A percentile compares a stretch with the other conserved stretches of the same genome.
Conservation (phyloP, 2,888 invertebrate species). For the Apamea sordens region DNA sequence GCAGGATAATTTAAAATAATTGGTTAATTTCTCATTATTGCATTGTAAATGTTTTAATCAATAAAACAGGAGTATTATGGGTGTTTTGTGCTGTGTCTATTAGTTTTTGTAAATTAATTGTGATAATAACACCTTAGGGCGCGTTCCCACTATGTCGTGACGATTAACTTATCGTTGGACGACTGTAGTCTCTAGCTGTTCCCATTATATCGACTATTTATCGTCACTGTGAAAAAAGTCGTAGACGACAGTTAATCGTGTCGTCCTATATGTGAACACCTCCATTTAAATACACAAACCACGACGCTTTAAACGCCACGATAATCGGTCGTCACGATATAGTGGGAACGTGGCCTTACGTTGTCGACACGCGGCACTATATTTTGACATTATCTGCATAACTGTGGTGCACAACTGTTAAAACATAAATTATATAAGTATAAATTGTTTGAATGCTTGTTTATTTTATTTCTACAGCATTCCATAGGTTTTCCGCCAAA, state of each 20-base stretch:
- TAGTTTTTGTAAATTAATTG: constrained; percentile 23
- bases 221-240: no score
- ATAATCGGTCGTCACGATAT: no score
- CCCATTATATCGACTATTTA: no score
- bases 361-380: constrained; percentile 32
- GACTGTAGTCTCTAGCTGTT: no score
- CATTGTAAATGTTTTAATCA: constrained; percentile 3
- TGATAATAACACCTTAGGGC: constrained; percentile 15
- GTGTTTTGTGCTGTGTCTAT: constrained; percentile 21
- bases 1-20: background rate
- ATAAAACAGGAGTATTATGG: background rate
- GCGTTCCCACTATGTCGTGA: no score
- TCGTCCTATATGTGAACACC: no score
- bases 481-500: background rate
- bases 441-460: constrained; percentile 54
- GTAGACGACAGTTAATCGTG: no score
- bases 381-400: constrained; percentile 36
- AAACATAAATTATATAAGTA: constrained; percentile 58
- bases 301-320: no score
- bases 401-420: constrained; percentile 62
- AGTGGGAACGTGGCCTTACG: background rate
- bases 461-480: constrained; percentile 18
- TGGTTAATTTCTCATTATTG: background rate
- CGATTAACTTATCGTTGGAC: no score
- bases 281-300: no score